These are phyloP conservation scores for Tribolium castaneum DNA, from an alignment of 1,140 invertebrate species.

Conservation along the genomic window DNA sequence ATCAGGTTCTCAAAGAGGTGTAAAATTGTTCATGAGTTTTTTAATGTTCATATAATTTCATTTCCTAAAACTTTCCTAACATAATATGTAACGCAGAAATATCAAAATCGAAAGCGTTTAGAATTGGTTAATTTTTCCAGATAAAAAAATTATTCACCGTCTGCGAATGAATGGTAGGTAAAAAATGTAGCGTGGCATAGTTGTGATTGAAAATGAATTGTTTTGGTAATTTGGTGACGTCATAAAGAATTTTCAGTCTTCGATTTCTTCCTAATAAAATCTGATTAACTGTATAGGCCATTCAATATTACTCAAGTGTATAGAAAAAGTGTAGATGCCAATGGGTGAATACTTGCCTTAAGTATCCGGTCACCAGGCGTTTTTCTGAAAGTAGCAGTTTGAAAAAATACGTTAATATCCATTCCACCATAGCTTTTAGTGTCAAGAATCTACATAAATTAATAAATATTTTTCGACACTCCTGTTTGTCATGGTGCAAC, in stretches of 20 bases:
- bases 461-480: not conserved
- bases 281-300: not conserved
- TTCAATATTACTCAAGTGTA: not conserved
- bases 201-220: no score
- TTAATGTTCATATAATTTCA: no score
- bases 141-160: no score
- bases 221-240: not conserved
- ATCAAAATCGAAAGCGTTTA: no score
- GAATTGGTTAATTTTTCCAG: no score
- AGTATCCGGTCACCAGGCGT: not conserved
- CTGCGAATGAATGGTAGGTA: no score
- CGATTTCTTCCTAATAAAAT: not conserved
- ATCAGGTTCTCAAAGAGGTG: no score
- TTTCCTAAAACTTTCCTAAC: no score
- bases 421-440: not conserved
- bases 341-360: not conserved
- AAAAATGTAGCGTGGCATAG: no score
- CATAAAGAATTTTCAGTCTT: not conserved
- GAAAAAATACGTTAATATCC: not conserved
- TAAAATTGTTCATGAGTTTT: no score
- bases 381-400: no score
- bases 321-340: not conserved
- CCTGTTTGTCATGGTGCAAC: not conserved
- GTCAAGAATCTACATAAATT: not conserved
- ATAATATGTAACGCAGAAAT: no score